phyloP scores from a whole-genome alignment of 2,888 invertebrate genomes.

The Allygus modestus region DNA sequence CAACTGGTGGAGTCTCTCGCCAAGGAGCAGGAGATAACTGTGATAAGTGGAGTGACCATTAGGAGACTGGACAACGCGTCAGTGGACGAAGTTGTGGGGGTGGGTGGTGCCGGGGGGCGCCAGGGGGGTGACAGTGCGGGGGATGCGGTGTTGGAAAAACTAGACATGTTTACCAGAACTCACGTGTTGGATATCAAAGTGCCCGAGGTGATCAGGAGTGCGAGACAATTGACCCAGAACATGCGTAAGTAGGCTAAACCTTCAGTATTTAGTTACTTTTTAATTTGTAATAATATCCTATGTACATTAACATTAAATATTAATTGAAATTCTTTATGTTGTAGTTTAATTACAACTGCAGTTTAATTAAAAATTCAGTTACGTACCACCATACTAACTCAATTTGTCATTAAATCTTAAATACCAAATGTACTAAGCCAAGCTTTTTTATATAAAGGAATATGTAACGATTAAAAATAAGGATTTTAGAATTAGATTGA shows the following conservation, averaged over 20 bases:
- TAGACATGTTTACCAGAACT: slow-evolving; percentile 79
- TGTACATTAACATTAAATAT: no score
- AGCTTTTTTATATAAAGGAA: no score
- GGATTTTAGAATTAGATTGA: no score
- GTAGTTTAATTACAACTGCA: no score
- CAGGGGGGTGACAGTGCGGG: slow-evolving; percentile 2
- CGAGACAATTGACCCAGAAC: slow-evolving; percentile 72
- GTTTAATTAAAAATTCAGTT: no score
- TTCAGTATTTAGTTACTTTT: background rate
- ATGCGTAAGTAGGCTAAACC: slow-evolving; percentile 74
- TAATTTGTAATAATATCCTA: no score
- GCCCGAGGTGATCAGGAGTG: slow-evolving; percentile 75
- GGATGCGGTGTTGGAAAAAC: slow-evolving; percentile 76
- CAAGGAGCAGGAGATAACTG: slow-evolving; percentile 6
- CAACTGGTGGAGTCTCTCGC: slow-evolving; percentile 1
- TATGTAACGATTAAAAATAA: no score
- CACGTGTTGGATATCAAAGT: slow-evolving; percentile 83
- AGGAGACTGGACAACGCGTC: slow-evolving; percentile 26
- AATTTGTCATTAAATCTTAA: no score
- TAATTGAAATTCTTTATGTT: no score
- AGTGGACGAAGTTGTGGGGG: background rate
- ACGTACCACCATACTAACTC: no score
- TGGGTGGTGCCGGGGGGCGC: background rate
- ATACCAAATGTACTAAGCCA: no score
- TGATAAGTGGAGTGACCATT: slow-evolving; percentile 40